Conservation (phyloP, 2,888 invertebrate species). For the Clistopyga incitator region DNA sequence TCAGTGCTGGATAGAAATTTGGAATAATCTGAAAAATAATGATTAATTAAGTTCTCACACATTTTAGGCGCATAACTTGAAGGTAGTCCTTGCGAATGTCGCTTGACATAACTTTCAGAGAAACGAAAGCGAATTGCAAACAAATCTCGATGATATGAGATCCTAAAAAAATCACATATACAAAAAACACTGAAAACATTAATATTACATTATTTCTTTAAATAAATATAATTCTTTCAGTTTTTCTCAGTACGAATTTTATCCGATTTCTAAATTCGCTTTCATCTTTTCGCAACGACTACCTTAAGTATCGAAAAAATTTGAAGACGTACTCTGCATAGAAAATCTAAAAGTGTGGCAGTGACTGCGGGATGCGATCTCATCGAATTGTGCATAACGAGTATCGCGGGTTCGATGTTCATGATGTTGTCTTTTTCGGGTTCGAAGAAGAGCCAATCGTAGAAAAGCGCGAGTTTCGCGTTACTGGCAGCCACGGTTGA, state of each 20-base stretch:
- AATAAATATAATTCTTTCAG: too few species aligned
- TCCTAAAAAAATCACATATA: too few species aligned
- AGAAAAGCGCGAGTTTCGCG: constrained; percentile 96
- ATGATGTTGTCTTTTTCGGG: constrained; percentile 96
- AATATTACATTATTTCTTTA: too few species aligned
- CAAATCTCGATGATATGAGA: too few species aligned
- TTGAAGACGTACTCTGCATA: constrained; percentile 88
- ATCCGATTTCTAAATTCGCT: too few species aligned
- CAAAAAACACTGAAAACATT: too few species aligned
- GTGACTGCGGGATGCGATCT: constrained; percentile 96
- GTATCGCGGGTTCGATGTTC: constrained; percentile 97
- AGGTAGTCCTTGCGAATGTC: too few species aligned
- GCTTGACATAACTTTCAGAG: too few species aligned
- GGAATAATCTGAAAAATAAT: constrained; percentile 89
- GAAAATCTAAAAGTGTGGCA: constrained; percentile 95
- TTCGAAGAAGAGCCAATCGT: constrained; percentile 97
- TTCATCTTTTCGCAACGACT: too few species aligned
- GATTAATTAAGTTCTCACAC: constrained; percentile 5
- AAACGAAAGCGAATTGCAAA: too few species aligned
- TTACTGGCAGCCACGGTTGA: constrained; percentile 95
- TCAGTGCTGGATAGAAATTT: constrained; percentile 92
- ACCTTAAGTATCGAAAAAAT: too few species aligned
- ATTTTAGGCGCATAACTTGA: background rate
- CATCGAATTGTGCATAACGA: constrained; percentile 97
- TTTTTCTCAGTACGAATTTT: too few species aligned